A percentile compares a stretch with the other conserved stretches of the same genome.
Evolutionary conservation across 2,113 vertebrate genomes (phyloP).

Genomic region (Coreoperca whiteheadi): DNA sequence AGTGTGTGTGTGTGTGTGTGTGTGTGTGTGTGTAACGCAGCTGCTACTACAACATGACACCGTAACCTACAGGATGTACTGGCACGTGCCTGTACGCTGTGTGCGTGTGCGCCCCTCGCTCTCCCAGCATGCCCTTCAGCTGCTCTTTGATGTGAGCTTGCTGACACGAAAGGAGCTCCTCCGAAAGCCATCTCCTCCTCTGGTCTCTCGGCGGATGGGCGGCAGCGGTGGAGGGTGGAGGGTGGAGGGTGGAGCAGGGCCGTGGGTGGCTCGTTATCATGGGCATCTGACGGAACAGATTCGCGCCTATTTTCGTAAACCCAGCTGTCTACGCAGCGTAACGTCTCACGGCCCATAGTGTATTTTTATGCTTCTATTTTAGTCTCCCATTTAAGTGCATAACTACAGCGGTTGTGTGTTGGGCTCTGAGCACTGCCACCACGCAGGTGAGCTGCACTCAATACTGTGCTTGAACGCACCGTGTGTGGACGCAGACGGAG

Average conservation of each 20-base stretch:
- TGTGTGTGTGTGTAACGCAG: slow-evolving; percentile 5
- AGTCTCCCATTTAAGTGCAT: too few species aligned
- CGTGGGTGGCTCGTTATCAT: too few species aligned
- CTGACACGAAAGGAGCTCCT: slow-evolving; percentile 54
- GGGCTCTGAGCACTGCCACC: too few species aligned
- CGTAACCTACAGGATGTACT: slow-evolving; percentile 43
- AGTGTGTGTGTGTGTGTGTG: slow-evolving; percentile 23
- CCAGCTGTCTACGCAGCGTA: too few species aligned
- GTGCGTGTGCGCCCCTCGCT: slow-evolving; percentile 3
- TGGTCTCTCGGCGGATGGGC: background rate
- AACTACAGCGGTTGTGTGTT: too few species aligned
- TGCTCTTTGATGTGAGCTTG: slow-evolving; percentile 59
- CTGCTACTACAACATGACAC: slow-evolving; percentile 34
- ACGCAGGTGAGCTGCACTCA: too few species aligned
- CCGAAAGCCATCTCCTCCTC: slow-evolving; percentile 39
- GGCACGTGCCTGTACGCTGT: slow-evolving; percentile 19
- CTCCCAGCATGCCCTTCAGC: slow-evolving; percentile 57
- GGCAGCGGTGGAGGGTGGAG: background rate
- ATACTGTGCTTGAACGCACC: too few species aligned
- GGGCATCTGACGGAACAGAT: too few species aligned
- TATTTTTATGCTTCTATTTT: too few species aligned
- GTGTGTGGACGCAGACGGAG: too few species aligned
- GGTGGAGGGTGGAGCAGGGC: background rate
- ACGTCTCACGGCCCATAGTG: too few species aligned
- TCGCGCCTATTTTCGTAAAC: too few species aligned